Conservation (phyloP, 2,888 invertebrate genomes). For the Harpagoxenus sublaevis region DNA sequence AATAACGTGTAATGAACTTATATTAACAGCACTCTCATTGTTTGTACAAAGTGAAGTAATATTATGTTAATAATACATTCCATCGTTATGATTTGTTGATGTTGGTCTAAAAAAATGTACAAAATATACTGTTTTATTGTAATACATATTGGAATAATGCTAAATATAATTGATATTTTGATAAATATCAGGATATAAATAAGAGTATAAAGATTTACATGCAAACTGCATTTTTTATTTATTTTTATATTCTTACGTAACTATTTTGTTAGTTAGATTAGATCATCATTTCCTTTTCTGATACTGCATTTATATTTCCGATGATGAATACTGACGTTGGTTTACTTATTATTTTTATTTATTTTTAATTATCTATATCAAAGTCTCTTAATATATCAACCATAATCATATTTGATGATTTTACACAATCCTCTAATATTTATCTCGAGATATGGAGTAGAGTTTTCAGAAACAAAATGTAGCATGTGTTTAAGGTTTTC, state of each 20-base stretch:
- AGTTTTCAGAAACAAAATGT: constrained; percentile 29
- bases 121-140: neutral
- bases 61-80: constrained; percentile 22
- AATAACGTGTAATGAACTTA: constrained; percentile 20
- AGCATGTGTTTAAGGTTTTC: constrained; percentile 65
- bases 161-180: constrained; percentile 6
- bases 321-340: neutral
- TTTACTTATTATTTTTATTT: neutral
- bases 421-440: neutral
- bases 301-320: neutral
- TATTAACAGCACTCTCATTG: neutral
- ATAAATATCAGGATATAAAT: constrained; percentile 43
- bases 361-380: neutral
- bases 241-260: constrained; percentile 2
- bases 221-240: constrained; percentile 13
- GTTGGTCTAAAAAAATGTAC: constrained; percentile 22
- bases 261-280: neutral
- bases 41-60: constrained; percentile 20
- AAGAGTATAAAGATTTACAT: constrained; percentile 27
- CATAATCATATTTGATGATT: neutral
- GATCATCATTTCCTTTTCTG: neutral
- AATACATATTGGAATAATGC: neutral
- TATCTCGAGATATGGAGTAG: constrained; percentile 4
- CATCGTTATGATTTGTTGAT: constrained; percentile 18
- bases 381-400: neutral